phyloP scores from a whole-genome alignment of 2,888 invertebrate genomes.

The Charanyca ferruginea region DNA sequence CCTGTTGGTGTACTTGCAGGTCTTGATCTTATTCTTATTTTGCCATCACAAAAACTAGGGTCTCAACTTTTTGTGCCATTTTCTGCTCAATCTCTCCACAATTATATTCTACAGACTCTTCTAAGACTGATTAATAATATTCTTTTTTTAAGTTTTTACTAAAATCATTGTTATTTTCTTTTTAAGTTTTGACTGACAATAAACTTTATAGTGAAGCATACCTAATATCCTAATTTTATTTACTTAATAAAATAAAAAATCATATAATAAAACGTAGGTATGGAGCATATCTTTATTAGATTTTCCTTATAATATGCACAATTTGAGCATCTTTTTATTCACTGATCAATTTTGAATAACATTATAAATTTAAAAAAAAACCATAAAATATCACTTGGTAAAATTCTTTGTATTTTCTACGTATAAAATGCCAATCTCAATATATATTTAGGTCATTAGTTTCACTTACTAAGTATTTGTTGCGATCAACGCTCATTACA shows the following conservation, averaged over 20 bases:
- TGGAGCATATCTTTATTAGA: constrained; percentile 57
- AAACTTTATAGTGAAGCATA: constrained; percentile 39
- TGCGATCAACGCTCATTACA: constrained; percentile 44
- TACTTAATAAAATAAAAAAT: constrained; percentile 36
- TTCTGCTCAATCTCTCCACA: constrained; percentile 36
- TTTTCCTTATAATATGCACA: constrained; percentile 66
- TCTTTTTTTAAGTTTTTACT: constrained; percentile 51
- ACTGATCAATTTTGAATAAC: constrained; percentile 52
- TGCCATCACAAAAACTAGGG: constrained; percentile 32
- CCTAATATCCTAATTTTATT: constrained; percentile 12
- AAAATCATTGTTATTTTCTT: constrained; percentile 60
- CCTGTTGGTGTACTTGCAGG: background rate
- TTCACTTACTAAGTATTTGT: constrained; percentile 36
- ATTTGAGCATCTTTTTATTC: constrained; percentile 66
- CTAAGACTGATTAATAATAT: constrained; percentile 63
- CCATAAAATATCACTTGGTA: constrained; percentile 64
- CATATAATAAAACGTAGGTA: constrained; percentile 1
- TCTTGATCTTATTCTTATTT: constrained; percentile 2
- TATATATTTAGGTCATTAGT: constrained; percentile 47
- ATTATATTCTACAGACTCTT: constrained; percentile 41
- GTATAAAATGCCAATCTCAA: constrained; percentile 60
- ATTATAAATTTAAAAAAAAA: constrained; percentile 35
- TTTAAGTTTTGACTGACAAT: constrained; percentile 66
- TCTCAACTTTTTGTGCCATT: constrained; percentile 57
- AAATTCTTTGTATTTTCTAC: constrained; percentile 46